These are phyloP conservation scores for Ageneiosus marmoratus DNA, from an alignment of 2,113 vertebrate species.

Conservation along the genomic window DNA sequence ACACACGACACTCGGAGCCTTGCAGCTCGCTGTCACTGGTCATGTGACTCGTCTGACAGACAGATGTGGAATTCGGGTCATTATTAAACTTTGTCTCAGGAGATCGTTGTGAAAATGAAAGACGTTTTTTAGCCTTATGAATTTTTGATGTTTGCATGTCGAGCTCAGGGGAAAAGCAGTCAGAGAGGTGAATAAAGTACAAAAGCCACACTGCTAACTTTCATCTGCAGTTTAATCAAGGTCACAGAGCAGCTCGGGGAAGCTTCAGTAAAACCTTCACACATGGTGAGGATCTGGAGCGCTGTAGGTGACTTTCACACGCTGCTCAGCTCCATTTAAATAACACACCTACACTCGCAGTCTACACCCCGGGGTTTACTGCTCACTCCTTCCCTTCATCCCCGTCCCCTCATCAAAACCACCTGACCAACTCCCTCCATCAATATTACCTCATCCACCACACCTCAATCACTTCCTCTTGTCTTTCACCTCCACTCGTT, in stretches of 20 bases:
- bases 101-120: constrained; percentile 38
- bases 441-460: too few species aligned
- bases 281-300: constrained; percentile 27
- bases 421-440: too few species aligned
- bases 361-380: background rate
- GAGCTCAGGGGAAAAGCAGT: constrained; percentile 34
- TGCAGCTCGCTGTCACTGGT: background rate
- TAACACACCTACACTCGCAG: background rate
- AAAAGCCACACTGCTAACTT: constrained; percentile 42
- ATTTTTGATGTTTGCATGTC: constrained; percentile 43
- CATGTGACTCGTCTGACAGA: background rate
- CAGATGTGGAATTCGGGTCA: background rate
- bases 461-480: too few species aligned
- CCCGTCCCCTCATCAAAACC: background rate
- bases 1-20: background rate
- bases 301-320: constrained; percentile 35
- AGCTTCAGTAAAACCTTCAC: constrained; percentile 31
- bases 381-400: background rate
- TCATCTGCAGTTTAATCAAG: constrained; percentile 45
- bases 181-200: constrained; percentile 51
- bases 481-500: too few species aligned
- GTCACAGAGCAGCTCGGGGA: constrained; percentile 33
- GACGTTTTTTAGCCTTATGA: constrained; percentile 24
- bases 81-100: constrained; percentile 31
- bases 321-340: constrained; percentile 12